Conservation (phyloP, 2,888 invertebrate genomes). For the Megastigmus dorsalis region DNA sequence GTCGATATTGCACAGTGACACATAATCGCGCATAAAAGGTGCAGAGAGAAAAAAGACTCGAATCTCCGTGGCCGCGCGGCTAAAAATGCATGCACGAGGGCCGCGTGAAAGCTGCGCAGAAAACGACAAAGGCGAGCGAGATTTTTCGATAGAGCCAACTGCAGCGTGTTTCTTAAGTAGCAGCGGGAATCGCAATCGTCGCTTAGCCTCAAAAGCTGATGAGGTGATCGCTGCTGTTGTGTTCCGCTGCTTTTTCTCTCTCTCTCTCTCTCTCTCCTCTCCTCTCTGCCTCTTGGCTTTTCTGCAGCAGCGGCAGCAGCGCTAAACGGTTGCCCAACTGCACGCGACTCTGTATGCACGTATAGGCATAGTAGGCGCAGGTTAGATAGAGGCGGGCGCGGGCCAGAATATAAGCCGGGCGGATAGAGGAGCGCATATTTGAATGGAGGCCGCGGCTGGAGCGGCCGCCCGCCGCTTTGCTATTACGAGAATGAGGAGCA, state of each 20-base stretch:
- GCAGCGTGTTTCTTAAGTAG: conserved; percentile 33
- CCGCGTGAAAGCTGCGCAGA: conserved; percentile 7
- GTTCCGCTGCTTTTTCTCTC: too few species aligned
- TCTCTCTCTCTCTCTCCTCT: conserved; percentile 54
- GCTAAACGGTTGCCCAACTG: conserved; percentile 68
- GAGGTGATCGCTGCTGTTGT: conserved; percentile 11
- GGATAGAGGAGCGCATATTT: too few species aligned
- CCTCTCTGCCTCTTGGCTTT: conserved; percentile 54
- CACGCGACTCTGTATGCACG: too few species aligned
- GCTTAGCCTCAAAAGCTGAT: conserved; percentile 45
- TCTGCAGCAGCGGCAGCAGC: too few species aligned
- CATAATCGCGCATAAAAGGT: neutral
- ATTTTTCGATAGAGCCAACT: conserved; percentile 32
- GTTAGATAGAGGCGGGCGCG: too few species aligned
- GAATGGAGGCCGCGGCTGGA: conserved; percentile 63
- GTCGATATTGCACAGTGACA: too few species aligned
- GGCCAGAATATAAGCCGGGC: too few species aligned
- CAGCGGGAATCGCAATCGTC: conserved; percentile 56
- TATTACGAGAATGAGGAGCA: conserved; percentile 69
- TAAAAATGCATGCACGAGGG: neutral
- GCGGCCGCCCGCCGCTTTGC: conserved; percentile 38
- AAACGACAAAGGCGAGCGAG: conserved; percentile 27
- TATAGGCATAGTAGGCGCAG: too few species aligned
- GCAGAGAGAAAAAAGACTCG: neutral
- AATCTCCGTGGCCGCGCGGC: too few species aligned